Evolutionary conservation across 1,140 invertebrate species (phyloP).

Genomic region (Euura lappo): DNA sequence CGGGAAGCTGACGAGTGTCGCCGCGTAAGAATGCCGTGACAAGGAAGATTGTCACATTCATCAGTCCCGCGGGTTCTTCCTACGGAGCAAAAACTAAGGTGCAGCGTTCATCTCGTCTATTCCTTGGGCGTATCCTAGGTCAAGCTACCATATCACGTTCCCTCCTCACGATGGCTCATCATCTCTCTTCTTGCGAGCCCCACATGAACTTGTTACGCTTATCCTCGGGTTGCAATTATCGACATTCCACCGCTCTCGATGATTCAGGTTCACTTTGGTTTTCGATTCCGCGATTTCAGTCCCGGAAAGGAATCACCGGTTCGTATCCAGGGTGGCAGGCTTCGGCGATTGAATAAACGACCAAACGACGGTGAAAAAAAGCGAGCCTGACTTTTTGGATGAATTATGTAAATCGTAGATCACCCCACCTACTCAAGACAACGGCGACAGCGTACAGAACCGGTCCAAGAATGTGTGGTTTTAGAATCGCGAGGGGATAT

Average conservation of each 20-base stretch:
- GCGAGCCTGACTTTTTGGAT: neutral
- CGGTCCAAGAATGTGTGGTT: too few relatives aligned
- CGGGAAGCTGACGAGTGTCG: constrained; percentile 9
- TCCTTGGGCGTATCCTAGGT: neutral
- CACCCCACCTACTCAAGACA: neutral
- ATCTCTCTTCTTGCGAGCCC: neutral
- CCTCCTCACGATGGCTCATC: neutral
- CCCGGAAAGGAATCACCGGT: neutral
- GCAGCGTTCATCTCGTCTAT: neutral
- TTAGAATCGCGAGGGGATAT: too few relatives aligned
- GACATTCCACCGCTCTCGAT: too few relatives aligned
- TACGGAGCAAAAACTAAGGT: neutral
- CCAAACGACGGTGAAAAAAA: neutral
- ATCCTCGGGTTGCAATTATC: too few relatives aligned
- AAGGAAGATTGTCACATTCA: constrained; percentile 1
- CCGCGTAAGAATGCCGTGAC: neutral
- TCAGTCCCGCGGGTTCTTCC: neutral
- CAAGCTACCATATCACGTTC: neutral
- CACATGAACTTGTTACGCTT: too few relatives aligned
- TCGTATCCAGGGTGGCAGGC: neutral
- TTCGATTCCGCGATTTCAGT: too few relatives aligned
- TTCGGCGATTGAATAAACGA: neutral
- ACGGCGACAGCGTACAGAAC: too few relatives aligned
- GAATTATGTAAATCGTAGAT: neutral
- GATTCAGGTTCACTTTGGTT: too few relatives aligned